Base-by-base conservation (phyloP, 2,113 vertebrate genomes). In the Campylomormyrus tamandua region DNA sequence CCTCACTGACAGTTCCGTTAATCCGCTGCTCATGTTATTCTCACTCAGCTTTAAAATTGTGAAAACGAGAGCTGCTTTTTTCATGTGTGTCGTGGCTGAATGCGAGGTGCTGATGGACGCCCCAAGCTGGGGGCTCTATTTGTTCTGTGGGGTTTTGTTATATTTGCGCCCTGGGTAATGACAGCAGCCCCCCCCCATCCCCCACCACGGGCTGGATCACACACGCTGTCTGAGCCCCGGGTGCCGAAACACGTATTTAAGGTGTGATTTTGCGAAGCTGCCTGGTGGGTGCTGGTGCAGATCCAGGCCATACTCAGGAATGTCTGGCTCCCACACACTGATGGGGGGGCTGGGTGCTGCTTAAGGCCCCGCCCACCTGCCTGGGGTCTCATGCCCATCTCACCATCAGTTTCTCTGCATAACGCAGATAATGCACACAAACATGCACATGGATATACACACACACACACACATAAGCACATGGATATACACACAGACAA, bases 81-180 rank as follows among this genome's bases (percentile, higher is more conserved):
- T 84, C 39, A 46, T 46, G 8, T 13, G 35, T 84, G 83, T 45
- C 9, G 6, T 17, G 21, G 83, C 45, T 84, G 39, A 84, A 84
- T 21, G 45, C 24, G 8, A 42, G 39, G 31, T 10, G 39, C 45
- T 84, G 83, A 84, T n/a, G 45, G 39, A 84, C 19, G 3, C 27
- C 52, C 3, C 17, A 45, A 39, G 31, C 15, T 42, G 56, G 7
- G 31, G 31, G n/a, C 27, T 52, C 17, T 74, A 3, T 58, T 62
- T 49, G 50, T 53, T 24, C 27, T 66, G 13, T 42, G 88, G 48
- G 88, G 77, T 87, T 90, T 91, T 90, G 90, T 84, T 90, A 85
- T 86, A 83, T 62, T 86, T 83, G 49, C n/a, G 49, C 35, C 45
- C 66, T 83, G 87, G 87, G 49, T 74, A 90, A 90, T 50, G 50